Evolutionary conservation across 2,797 vertebrate genomes (phyloP).

Genomic region (Anniella stebbinsi): DNA sequence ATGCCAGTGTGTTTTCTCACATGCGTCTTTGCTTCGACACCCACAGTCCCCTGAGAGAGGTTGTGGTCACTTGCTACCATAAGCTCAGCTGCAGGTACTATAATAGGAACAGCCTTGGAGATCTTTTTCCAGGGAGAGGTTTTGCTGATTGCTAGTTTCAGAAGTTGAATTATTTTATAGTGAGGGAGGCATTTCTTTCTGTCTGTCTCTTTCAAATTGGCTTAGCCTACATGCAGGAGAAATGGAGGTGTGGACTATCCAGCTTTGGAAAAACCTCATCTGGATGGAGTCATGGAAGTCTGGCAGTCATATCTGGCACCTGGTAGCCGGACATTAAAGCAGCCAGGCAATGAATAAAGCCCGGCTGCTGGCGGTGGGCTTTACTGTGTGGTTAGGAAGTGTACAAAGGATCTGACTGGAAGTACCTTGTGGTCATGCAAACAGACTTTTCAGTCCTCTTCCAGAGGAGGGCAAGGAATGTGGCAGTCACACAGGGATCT

Average conservation of each 20-base stretch:
- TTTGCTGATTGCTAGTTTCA: constrained; percentile 52
- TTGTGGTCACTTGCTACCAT: constrained; percentile 55
- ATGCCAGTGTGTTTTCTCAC: constrained; percentile 41
- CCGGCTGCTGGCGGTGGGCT: constrained; percentile 24
- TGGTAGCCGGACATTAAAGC: constrained; percentile 13
- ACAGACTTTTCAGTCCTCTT: neutral
- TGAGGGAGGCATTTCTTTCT: neutral
- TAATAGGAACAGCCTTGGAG: constrained; percentile 39
- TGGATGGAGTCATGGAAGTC: constrained; percentile 55
- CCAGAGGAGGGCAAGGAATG: neutral
- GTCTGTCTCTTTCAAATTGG: constrained; percentile 37
- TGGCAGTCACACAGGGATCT: neutral
- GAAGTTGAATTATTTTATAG: constrained; percentile 45
- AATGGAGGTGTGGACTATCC: constrained; percentile 26
- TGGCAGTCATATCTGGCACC: constrained; percentile 49
- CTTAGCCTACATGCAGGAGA: neutral
- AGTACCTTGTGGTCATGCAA: constrained; percentile 48
- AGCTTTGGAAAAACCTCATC: constrained; percentile 49
- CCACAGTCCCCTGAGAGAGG: constrained; percentile 52
- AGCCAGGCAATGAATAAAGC: constrained; percentile 47
- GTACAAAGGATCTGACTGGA: constrained; percentile 39
- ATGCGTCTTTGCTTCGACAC: constrained; percentile 67
- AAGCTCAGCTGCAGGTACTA: constrained; percentile 43
- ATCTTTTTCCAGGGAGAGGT: constrained; percentile 53
- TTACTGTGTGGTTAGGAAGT: constrained; percentile 34